phyloP scores from a whole-genome alignment of 2,888 invertebrate genomes.

The Drosophila eohydei region DNA sequence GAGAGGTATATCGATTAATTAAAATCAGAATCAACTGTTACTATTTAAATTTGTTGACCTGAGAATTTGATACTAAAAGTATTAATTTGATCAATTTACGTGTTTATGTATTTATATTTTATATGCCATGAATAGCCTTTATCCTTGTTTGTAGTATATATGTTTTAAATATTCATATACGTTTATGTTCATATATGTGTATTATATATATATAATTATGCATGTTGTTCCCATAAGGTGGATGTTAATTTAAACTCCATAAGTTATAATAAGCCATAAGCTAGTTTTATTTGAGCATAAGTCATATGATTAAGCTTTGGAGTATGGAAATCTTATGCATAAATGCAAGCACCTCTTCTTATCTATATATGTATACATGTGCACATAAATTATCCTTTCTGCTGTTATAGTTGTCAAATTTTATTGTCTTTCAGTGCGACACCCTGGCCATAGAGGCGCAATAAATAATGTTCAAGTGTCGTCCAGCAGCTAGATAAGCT shows the following conservation, averaged over 20 bases:
- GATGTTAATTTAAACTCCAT: not conserved
- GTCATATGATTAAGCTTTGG: not conserved
- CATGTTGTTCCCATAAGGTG: no score
- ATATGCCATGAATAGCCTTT: no score
- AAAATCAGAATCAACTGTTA: not conserved
- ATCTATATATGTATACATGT: constrained; percentile 8
- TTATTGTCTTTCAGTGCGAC: constrained; percentile 57
- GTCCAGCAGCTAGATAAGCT: constrained; percentile 44
- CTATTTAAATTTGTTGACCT: constrained; percentile 1
- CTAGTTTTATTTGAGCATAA: not conserved
- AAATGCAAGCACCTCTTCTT: constrained; percentile 13
- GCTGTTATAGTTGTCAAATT: constrained; percentile 45
- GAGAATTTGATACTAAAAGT: not conserved
- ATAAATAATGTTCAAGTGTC: constrained; percentile 56
- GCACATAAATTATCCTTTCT: constrained; percentile 49
- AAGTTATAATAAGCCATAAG: no score
- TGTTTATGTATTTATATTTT: not conserved
- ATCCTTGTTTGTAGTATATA: no score
- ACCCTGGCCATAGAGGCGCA: constrained; percentile 51
- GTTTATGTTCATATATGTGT: not conserved
- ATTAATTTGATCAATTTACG: not conserved
- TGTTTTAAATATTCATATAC: no score
- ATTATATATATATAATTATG: not conserved
- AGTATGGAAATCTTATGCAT: not conserved
- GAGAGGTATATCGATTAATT: constrained; percentile 12